Conservation (phyloP, 2,888 invertebrate species). For the Agrypnus murinus region DNA sequence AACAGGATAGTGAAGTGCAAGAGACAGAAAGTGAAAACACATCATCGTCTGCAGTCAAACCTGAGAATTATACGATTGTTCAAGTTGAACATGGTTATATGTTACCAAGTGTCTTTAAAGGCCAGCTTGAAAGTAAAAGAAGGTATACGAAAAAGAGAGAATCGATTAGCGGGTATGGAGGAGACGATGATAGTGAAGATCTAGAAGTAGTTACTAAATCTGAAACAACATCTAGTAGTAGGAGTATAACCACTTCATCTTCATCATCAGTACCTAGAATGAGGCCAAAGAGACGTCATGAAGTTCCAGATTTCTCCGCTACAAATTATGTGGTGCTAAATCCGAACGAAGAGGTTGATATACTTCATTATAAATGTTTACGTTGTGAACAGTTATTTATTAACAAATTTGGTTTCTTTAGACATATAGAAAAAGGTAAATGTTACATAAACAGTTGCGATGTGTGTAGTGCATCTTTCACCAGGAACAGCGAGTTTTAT, state of each 20-base stretch:
- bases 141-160: slow-evolving; percentile 51
- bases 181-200: slow-evolving; percentile 35
- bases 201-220: slow-evolving; percentile 37
- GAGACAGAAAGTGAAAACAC: slow-evolving; percentile 34
- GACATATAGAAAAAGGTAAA: slow-evolving; percentile 70
- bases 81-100: slow-evolving; percentile 69
- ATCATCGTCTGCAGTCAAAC: slow-evolving; percentile 29
- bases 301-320: slow-evolving; percentile 68
- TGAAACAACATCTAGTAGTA: slow-evolving; percentile 45
- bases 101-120: slow-evolving; percentile 62
- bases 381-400: slow-evolving; percentile 70
- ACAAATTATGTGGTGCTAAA: slow-evolving; percentile 64
- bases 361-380: slow-evolving; percentile 67
- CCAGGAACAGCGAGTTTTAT: slow-evolving; percentile 67
- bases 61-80: slow-evolving; percentile 62
- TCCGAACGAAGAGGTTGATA: slow-evolving; percentile 66
- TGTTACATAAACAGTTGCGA: slow-evolving; percentile 70
- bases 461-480: slow-evolving; percentile 66
- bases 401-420: slow-evolving; percentile 68
- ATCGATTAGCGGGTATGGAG: slow-evolving; percentile 43
- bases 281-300: slow-evolving; percentile 63
- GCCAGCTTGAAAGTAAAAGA: slow-evolving; percentile 54
- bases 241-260: slow-evolving; percentile 37
- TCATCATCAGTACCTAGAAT: slow-evolving; percentile 51
- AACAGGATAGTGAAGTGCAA: slow-evolving; percentile 60